Conservation (phyloP, 1,140 invertebrate species). For the Aphis craccivora region DNA sequence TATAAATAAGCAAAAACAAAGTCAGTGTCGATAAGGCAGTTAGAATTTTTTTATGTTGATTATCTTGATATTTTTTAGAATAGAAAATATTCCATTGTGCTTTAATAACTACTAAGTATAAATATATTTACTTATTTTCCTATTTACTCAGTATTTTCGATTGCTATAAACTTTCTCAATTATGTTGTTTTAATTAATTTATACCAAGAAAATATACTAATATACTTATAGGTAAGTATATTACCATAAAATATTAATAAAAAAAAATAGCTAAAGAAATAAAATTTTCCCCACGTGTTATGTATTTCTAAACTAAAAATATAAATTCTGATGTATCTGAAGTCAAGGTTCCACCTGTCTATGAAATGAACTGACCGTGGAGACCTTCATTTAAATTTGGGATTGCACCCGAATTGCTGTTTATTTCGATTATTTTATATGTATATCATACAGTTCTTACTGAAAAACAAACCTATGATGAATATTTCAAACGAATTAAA, state of each 20-base stretch:
- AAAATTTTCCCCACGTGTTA: background rate
- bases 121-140: background rate
- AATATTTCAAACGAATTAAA: slow-evolving; percentile 25
- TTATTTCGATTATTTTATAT: slow-evolving; percentile 6
- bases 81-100: background rate
- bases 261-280: background rate
- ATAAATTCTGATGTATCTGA: background rate
- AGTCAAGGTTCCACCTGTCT: slow-evolving; percentile 32
- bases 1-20: background rate
- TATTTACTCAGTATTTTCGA: background rate
- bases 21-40: background rate
- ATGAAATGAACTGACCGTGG: slow-evolving; percentile 34
- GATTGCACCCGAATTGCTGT: background rate
- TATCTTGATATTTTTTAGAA: background rate
- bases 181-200: background rate
- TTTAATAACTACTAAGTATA: background rate
- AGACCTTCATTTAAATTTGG: slow-evolving; percentile 54
- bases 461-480: background rate
- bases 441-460: background rate
- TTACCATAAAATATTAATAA: background rate
- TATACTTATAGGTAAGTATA: background rate
- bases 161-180: background rate
- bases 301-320: background rate
- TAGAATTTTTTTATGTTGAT: background rate
- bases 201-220: background rate